Percentiles rank a stretch among this genome's conserved stretches.
Conservation (phyloP, 2,113 vertebrate species). For the Nicator chloris region DNA sequence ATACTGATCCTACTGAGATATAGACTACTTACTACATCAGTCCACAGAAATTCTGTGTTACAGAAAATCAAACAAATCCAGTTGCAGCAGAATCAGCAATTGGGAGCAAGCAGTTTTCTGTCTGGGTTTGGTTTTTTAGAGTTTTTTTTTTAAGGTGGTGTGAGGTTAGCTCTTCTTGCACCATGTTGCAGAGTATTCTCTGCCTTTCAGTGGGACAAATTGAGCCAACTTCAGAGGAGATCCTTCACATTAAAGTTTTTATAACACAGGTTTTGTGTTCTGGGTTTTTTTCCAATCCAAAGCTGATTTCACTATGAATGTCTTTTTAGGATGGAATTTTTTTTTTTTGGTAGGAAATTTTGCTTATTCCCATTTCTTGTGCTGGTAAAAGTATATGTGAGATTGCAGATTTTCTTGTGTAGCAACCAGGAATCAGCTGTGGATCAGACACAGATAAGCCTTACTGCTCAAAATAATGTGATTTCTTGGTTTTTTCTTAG, state of each 20-base stretch:
- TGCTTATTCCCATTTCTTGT: not conserved
- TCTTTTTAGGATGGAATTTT: not conserved
- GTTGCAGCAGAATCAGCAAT: not conserved
- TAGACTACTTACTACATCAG: not conserved
- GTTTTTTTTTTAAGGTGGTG: not conserved
- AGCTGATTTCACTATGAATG: not conserved
- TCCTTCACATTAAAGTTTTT: not conserved
- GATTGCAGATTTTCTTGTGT: not conserved
- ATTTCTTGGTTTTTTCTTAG: fast-evolving
- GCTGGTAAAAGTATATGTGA: not conserved
- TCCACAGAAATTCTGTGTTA: not conserved
- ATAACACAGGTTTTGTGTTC: not conserved
- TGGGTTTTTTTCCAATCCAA: not conserved
- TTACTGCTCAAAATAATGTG: not conserved
- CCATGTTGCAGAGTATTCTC: not conserved
- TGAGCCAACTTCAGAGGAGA: not conserved
- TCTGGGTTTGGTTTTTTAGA: not conserved
- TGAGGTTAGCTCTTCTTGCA: not conserved
- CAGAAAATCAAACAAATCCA: not conserved
- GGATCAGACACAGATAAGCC: not conserved
- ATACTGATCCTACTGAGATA: not conserved
- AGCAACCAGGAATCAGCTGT: not conserved
- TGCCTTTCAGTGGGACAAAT: not conserved
- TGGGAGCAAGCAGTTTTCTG: not conserved
- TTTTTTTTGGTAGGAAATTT: not conserved